Conservation (phyloP, 2,888 invertebrate species). For the Agrotis clavis region DNA sequence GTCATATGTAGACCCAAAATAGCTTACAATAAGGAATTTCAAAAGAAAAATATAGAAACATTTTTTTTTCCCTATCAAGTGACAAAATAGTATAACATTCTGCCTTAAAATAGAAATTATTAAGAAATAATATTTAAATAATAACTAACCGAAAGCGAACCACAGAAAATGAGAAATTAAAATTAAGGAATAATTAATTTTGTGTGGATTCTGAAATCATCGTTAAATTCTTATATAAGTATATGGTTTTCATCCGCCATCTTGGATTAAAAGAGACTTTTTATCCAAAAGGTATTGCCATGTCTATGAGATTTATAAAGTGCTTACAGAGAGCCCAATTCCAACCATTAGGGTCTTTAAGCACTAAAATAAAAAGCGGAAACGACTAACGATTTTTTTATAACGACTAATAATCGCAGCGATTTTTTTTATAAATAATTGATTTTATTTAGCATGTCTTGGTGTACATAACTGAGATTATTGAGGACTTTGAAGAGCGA, state of each 20-base stretch:
- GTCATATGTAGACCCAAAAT: slow-evolving; percentile 15
- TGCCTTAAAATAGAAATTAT: slow-evolving; percentile 61
- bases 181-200: slow-evolving; percentile 17
- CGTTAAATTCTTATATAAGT: slow-evolving; percentile 22
- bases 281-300: slow-evolving; percentile 26
- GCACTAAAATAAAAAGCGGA: slow-evolving; percentile 11
- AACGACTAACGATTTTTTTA: slow-evolving; percentile 53
- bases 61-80: slow-evolving; percentile 53
- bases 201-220: slow-evolving; percentile 19
- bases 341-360: background rate
- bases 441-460: slow-evolving; percentile 28
- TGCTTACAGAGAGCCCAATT: slow-evolving; percentile 2
- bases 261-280: slow-evolving; percentile 9
- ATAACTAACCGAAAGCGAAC: slow-evolving; percentile 30
- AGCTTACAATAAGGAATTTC: slow-evolving; percentile 10
- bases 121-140: slow-evolving; percentile 50
- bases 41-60: slow-evolving; percentile 17
- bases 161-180: background rate
- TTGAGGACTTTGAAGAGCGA: slow-evolving; percentile 6
- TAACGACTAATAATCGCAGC: slow-evolving; percentile 49
- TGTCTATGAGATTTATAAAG: slow-evolving; percentile 37
- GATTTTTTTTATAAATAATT: slow-evolving; percentile 42
- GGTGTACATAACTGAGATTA: slow-evolving; percentile 45
- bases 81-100: slow-evolving; percentile 60
- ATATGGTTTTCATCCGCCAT: slow-evolving; percentile 20